Evolutionary conservation across 1,140 invertebrate species (phyloP).

Genomic region (Neodiprion fabricii): DNA sequence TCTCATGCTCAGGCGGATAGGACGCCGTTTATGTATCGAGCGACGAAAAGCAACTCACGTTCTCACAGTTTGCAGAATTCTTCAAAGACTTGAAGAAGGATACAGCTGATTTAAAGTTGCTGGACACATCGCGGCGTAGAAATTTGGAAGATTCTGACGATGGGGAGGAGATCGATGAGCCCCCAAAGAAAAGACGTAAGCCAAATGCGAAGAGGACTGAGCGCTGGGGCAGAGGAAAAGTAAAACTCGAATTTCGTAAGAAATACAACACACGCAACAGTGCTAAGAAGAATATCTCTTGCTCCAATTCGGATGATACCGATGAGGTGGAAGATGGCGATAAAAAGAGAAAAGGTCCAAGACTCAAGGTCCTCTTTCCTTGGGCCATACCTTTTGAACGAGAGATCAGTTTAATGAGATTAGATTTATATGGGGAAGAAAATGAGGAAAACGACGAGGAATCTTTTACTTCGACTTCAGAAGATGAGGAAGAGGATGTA

Average conservation of each 20-base stretch:
- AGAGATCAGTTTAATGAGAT: constrained; percentile 10
- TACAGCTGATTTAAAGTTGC: constrained; percentile 23
- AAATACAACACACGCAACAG: constrained; percentile 43
- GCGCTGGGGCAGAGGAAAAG: not conserved
- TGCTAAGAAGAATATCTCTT: not conserved
- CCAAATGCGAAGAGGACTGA: not conserved
- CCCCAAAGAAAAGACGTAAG: constrained; percentile 26
- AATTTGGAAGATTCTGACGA: constrained; percentile 12
- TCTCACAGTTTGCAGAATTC: constrained; percentile 38
- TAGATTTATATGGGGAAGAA: not conserved
- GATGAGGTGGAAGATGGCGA: constrained; percentile 13
- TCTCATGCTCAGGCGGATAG: not conserved
- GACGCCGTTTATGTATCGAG: too few species aligned
- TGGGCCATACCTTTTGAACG: constrained; percentile 44
- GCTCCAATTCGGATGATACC: not conserved
- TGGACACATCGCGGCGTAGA: not conserved
- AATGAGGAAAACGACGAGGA: constrained; percentile 35
- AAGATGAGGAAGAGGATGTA: constrained; percentile 14
- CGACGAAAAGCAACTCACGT: not conserved
- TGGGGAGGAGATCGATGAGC: constrained; percentile 28
- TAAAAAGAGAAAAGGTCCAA: constrained; percentile 15
- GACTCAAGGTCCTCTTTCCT: constrained; percentile 40
- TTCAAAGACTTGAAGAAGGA: constrained; percentile 39
- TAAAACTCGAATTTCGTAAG: constrained; percentile 20
- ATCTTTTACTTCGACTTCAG: not conserved